Evolutionary conservation across 2,888 invertebrate species (phyloP), one percentile per base, ranked within the genome.

Genomic region (Anticlea derivata): DNA sequence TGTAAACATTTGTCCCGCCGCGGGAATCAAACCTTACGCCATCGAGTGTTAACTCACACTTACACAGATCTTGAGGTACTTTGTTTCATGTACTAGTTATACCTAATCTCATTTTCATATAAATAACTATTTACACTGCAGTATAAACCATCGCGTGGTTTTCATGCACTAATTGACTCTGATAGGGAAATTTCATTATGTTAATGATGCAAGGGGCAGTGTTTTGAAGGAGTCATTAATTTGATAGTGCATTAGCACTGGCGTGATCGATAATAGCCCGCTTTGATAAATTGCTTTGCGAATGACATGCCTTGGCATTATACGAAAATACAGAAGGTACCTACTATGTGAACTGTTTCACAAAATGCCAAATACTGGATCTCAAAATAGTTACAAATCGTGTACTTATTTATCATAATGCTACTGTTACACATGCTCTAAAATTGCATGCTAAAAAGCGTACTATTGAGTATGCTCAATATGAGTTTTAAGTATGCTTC

Each of bases 201-300:
- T 50, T 43, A 50, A 50, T 49, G 37, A 49, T 50, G 37, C 43
- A 35, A 26, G 31, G 30, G 30, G 30, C 43, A 50, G 38, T 43
- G 34, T 48, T 48, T 50, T 50, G 49, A 50, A 43, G 26, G 43
- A 50, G 38, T 38, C 49, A 43, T 50, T 50, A 43, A 50, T 50
- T 49, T 50, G 49, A 43, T 50, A 8, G 31, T 43, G 49, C 49
- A 50, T 43, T 50, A 50, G 49, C 31, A 37, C 5, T 50, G 37
- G 26, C 43, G 49, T 50, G 49, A 50, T 43, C 49, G 43, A 50
- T 50, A 50, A 31, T 50, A 38, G 43, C 43, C 2, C 11, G 40
- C 12, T 49, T 49, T 49, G 49, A 50, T 50, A 50, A 43, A 50
- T 50, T 43, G 49, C 37, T 50, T 37, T 37, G 24, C 7, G 8